phyloP scores from a whole-genome alignment of 2,113 vertebrate genomes.

The Poicephalus meyeri region DNA sequence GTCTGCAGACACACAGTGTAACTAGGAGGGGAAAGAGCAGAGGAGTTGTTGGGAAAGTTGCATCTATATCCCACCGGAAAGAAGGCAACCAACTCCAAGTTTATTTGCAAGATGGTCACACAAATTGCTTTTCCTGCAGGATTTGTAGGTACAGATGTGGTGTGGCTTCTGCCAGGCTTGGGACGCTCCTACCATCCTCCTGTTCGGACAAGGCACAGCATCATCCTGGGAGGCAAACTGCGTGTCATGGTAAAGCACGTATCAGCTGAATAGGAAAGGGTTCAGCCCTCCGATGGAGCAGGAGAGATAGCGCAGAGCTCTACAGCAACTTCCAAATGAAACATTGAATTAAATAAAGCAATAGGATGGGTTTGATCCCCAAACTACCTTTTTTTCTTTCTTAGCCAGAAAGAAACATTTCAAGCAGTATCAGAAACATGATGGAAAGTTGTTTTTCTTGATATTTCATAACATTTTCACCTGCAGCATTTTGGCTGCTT shows the following conservation, averaged over 20 bases:
- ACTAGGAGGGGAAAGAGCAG: neutral
- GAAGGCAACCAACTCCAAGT: neutral
- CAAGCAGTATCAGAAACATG: constrained; percentile 19
- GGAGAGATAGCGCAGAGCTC: neutral
- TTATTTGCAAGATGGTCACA: neutral
- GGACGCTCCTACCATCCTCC: neutral
- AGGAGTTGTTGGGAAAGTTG: neutral
- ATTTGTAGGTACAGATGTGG: fast-evolving
- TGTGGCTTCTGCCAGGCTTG: neutral
- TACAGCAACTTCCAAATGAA: neutral
- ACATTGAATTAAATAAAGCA: neutral
- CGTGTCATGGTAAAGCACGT: fast-evolving
- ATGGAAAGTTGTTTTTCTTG: constrained; percentile 37
- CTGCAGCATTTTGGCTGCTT: neutral
- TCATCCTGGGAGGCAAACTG: neutral
- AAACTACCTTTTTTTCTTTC: neutral
- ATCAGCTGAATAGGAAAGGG: neutral
- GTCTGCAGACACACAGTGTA: neutral
- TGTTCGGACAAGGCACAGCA: neutral
- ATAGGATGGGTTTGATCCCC: neutral
- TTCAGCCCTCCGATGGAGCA: neutral
- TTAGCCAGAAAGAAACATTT: neutral
- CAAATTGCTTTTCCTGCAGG: fast-evolving
- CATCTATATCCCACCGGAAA: neutral
- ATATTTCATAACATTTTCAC: constrained; percentile 60